Conservation (phyloP, 2,888 invertebrate species). For the Rhamphomyia laevipes region DNA sequence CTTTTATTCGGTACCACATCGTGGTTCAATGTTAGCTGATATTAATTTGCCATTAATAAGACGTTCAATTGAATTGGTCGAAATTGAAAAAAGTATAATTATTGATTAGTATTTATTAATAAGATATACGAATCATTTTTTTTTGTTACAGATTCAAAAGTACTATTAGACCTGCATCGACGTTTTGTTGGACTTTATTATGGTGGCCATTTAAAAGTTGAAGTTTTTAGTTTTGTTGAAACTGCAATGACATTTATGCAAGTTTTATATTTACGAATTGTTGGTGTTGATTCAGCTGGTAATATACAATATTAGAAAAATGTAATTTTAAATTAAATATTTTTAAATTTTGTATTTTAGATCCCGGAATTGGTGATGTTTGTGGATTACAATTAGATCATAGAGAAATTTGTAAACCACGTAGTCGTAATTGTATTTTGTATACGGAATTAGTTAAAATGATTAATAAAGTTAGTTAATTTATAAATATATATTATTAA, state of each 20-base stretch:
- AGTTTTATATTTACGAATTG: slow-evolving; percentile 60
- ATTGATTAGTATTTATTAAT: not conserved
- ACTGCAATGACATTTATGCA: slow-evolving; percentile 63
- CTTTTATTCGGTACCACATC: slow-evolving; percentile 81
- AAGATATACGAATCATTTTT: not conserved
- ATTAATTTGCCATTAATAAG: slow-evolving; percentile 59
- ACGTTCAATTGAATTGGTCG: slow-evolving; percentile 65
- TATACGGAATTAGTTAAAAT: slow-evolving; percentile 54
- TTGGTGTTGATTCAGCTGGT: slow-evolving; percentile 70
- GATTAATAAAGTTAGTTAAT: slow-evolving; percentile 40
- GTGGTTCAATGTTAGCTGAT: slow-evolving; percentile 66
- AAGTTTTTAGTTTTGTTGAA: slow-evolving; percentile 67
- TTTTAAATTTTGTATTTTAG: slow-evolving; percentile 40
- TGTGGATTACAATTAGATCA: slow-evolving; percentile 68
- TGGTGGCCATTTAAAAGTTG: slow-evolving; percentile 38
- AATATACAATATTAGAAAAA: slow-evolving; percentile 13
- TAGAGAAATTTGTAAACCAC: slow-evolving; percentile 76
- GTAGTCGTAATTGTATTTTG: slow-evolving; percentile 52
- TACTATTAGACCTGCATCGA: slow-evolving; percentile 54
- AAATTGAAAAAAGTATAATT: slow-evolving; percentile 61
- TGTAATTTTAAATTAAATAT: not conserved
- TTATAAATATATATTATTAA: not conserved
- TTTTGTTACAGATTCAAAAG: slow-evolving; percentile 47
- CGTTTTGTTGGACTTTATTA: slow-evolving; percentile 47
- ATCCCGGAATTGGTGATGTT: slow-evolving; percentile 67